Percentiles rank a stretch among this genome's conserved stretches.
phyloP scores from a whole-genome alignment of 2,888 invertebrate genomes.

The Agrotis exclamationis region DNA sequence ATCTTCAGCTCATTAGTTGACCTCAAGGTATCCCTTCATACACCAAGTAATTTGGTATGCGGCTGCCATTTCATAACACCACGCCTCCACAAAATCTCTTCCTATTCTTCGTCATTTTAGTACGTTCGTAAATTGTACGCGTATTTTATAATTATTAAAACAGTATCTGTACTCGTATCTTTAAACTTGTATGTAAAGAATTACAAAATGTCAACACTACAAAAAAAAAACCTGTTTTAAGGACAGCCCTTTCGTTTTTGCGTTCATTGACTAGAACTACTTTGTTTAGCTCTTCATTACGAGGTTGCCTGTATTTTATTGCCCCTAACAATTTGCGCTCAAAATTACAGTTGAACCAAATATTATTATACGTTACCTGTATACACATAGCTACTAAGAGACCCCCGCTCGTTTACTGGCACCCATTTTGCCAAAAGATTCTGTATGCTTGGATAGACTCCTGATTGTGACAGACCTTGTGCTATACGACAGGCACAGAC shows the following conservation, averaged over 20 bases:
- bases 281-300: too few species aligned
- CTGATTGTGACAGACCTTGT: conserved; percentile 94
- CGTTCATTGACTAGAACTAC: too few species aligned
- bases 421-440: conserved; percentile 94
- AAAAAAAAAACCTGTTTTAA: too few species aligned
- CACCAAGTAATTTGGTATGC: too few species aligned
- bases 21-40: too few species aligned
- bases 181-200: conserved; percentile 3
- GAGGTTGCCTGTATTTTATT: too few species aligned
- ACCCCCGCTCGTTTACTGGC: conserved; percentile 91
- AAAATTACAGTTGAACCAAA: too few species aligned
- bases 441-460: conserved; percentile 93
- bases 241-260: too few species aligned
- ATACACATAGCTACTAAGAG: conserved; percentile 88
- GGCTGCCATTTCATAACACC: too few species aligned
- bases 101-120: neutral
- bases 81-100: neutral
- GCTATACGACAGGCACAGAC: conserved; percentile 92
- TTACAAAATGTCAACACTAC: neutral
- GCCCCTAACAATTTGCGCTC: too few species aligned
- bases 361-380: conserved; percentile 73
- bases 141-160: conserved; percentile 3
- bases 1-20: too few species aligned
- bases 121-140: neutral
- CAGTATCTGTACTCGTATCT: neutral